Percentiles rank a stretch among this genome's conserved stretches.
These are phyloP conservation scores for Hypsopygia costalis DNA, from an alignment of 2,888 invertebrate species.

Conservation along the genomic window DNA sequence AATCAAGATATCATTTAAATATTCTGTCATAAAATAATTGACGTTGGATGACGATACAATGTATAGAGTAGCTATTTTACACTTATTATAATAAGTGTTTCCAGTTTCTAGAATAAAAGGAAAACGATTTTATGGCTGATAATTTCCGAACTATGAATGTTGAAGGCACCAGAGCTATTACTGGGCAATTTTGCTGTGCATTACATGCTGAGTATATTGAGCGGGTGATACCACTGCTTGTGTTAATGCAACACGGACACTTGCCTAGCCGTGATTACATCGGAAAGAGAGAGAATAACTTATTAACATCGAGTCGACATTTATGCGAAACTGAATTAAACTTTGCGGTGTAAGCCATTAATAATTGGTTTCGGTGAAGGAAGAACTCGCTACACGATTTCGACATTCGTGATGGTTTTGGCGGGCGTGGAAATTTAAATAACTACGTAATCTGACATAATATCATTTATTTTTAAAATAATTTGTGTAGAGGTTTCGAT, in stretches of 20 bases:
- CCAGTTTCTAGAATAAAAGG: slow-evolving; percentile 63
- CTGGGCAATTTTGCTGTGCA: slow-evolving; percentile 65
- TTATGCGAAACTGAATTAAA: slow-evolving; percentile 23
- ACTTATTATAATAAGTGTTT: slow-evolving; percentile 51
- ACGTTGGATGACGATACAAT: slow-evolving; percentile 33
- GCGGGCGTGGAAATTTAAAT: neutral
- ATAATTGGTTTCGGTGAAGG: slow-evolving; percentile 17
- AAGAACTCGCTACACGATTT: slow-evolving; percentile 2
- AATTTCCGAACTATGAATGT: slow-evolving; percentile 76
- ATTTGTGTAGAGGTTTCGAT: no score
- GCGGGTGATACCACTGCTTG: slow-evolving; percentile 53
- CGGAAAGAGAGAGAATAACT: slow-evolving; percentile 31
- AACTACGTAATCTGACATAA: no score
- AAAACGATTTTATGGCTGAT: slow-evolving; percentile 71
- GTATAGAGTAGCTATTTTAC: slow-evolving; percentile 47
- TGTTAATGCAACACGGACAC: slow-evolving; percentile 67
- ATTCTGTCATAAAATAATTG: slow-evolving; percentile 41
- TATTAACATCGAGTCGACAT: slow-evolving; percentile 27
- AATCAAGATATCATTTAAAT: slow-evolving; percentile 5
- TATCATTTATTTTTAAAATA: no score
- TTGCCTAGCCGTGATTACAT: slow-evolving; percentile 50
- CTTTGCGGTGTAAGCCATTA: slow-evolving; percentile 12
- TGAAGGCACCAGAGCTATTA: slow-evolving; percentile 67
- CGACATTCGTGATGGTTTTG: slow-evolving; percentile 7
- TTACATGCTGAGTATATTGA: slow-evolving; percentile 61